Conservation (phyloP, 2,797 vertebrate species). For the Syngnathus rostellatus region DNA sequence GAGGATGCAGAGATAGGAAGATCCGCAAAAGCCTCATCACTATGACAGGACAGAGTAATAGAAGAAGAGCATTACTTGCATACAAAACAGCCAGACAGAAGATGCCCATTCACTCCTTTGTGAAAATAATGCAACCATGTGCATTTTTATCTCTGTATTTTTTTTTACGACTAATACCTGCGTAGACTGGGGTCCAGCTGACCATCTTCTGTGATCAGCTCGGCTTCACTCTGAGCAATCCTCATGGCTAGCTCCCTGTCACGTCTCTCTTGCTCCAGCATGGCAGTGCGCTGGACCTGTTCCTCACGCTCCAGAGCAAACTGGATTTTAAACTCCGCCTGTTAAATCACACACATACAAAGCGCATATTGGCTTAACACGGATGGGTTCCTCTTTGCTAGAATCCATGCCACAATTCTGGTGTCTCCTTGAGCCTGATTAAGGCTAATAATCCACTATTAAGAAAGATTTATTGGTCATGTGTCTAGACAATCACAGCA, state of each 20-base stretch:
- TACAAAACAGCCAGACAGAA: not conserved
- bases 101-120: not conserved
- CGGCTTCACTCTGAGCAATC: slow-evolving; percentile 89
- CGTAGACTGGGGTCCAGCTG: slow-evolving; percentile 77
- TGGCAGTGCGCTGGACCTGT: slow-evolving; percentile 74
- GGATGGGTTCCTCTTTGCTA: not conserved
- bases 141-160: no score
- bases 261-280: slow-evolving; percentile 88
- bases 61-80: slow-evolving; percentile 31
- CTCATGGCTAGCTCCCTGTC: slow-evolving; percentile 95
- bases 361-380: not conserved
- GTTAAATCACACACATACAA: slow-evolving; percentile 28
- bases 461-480: slow-evolving; percentile 32
- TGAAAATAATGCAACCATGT: not conserved
- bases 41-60: slow-evolving; percentile 58
- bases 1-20: slow-evolving; percentile 53
- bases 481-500: slow-evolving; percentile 38
- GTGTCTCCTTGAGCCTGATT: slow-evolving; percentile 37
- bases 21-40: slow-evolving; percentile 51
- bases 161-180: slow-evolving; percentile 69
- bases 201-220: slow-evolving; percentile 89
- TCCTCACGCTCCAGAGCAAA: slow-evolving; percentile 83
- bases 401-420: slow-evolving; percentile 3
- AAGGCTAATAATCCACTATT: slow-evolving; percentile 36
- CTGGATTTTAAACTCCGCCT: slow-evolving; percentile 88